Evolutionary conservation across 92 coral and sea anemone genomes (phyloP).

Genomic region (Heteractis magnifica): DNA sequence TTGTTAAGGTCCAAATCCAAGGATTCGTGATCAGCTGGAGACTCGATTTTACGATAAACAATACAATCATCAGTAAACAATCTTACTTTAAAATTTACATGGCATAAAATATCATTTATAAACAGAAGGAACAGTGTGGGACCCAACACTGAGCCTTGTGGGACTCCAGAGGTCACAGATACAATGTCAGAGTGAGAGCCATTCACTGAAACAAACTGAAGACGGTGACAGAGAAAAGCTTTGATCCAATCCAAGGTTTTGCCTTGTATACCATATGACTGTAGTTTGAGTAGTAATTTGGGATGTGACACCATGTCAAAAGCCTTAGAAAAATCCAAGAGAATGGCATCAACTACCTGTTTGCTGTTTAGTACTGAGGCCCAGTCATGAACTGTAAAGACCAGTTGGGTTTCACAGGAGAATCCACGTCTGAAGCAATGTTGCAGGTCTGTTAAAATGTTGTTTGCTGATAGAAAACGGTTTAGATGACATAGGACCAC

Average conservation of each 20-base stretch:
- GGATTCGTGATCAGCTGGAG: neutral
- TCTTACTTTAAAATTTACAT: neutral
- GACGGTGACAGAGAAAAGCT: slow-evolving; percentile 26
- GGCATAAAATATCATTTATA: slow-evolving; percentile 12
- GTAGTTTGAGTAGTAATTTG: slow-evolving; percentile 33
- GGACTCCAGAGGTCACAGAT: slow-evolving; percentile 25
- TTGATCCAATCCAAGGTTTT: slow-evolving; percentile 27
- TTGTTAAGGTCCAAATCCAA: neutral
- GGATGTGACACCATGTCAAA: slow-evolving; percentile 46
- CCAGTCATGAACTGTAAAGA: slow-evolving; percentile 41
- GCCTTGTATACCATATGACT: slow-evolving; percentile 42
- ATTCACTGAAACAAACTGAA: slow-evolving; percentile 41
- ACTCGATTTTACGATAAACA: slow-evolving; percentile 14
- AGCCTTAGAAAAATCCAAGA: slow-evolving; percentile 33
- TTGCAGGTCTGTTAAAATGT: slow-evolving; percentile 20
- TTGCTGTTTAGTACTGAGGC: slow-evolving; percentile 27
- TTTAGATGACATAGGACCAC: slow-evolving; percentile 39
- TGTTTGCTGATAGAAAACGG: slow-evolving; percentile 29
- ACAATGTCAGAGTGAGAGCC: slow-evolving; percentile 24
- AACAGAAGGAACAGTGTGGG: slow-evolving; percentile 31
- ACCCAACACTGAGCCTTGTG: slow-evolving; percentile 36
- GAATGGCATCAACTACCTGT: slow-evolving; percentile 17
- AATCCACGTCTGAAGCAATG: slow-evolving; percentile 30
- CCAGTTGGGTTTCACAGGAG: slow-evolving; percentile 43
- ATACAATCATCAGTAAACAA: slow-evolving; percentile 29